Evolutionary conservation across 2,888 invertebrate species (phyloP), one percentile per base, ranked within the genome.

Genomic region (Lasioglossum pauxillum): DNA sequence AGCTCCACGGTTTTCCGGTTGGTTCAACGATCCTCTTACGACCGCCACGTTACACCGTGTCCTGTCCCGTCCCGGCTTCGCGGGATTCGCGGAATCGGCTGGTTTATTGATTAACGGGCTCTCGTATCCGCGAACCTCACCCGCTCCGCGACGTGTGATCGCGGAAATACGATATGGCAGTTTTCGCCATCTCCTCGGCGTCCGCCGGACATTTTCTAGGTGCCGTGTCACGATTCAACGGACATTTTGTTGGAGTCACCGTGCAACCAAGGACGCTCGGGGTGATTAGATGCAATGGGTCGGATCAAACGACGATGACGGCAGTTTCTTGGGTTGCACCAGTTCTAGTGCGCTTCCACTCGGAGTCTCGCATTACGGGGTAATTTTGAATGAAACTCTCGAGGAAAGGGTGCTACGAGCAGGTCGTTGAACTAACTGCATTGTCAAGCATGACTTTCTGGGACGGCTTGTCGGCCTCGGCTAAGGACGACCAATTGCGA

Each of bases 201-300:
- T 31, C 64, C 64, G 64, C 64, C 19, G 35, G 64, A 31, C 31
- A 64, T 31, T 64, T 31, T 31, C 64, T 5, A 16, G 16, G 1
- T 69, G 1, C 35, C 27, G 71, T 38, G 44, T 41, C 64, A 67
- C 53, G 38, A 76, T 69, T 79, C 31, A 41, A 31, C 44, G 35
- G 19, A 16, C 46, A 23, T 79, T 64, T 31, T 75, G 75, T 76
- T 53, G 49, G 49, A 23, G 8, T 23, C 60, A 31, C 31, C 35
- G 41, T 31, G 41, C 57, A 78, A 78, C 69, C 41, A 2, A 35
- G 41, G 27, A 64, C 67, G 67, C 64, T 83, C 64, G 64, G 23
- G 72, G 72, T 49, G 83, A 83, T 83, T 83, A 83, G 83, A 80
- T 76, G 84, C 85, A 85, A 76, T 79, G 85, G 57, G 73, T 69